Conservation (phyloP, 2,113 vertebrate genomes). For the Cariama cristata region DNA sequence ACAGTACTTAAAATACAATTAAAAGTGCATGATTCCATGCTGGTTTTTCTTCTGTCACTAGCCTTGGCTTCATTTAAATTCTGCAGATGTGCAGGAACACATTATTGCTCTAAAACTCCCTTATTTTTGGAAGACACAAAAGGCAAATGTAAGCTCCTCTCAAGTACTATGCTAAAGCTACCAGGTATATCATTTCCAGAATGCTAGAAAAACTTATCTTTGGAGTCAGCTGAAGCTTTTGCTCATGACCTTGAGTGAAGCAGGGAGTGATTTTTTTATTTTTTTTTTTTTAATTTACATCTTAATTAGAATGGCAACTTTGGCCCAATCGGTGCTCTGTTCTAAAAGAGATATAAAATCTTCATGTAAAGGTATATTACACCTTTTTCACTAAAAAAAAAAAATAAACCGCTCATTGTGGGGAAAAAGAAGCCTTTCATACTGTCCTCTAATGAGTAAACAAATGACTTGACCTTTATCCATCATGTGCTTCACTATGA, state of each 20-base stretch:
- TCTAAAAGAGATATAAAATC: background rate
- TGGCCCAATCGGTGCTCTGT: background rate
- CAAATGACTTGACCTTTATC: background rate
- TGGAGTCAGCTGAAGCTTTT: background rate
- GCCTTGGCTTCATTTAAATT: constrained; percentile 25
- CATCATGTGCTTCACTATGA: background rate
- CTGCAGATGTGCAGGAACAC: background rate
- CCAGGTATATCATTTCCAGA: background rate
- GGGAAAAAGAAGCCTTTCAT: background rate
- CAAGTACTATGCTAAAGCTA: background rate
- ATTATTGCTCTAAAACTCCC: background rate
- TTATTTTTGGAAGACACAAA: constrained; percentile 39
- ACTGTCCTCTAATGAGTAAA: background rate
- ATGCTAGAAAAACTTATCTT: background rate
- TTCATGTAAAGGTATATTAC: background rate
- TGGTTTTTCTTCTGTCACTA: background rate
- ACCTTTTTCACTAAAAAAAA: background rate
- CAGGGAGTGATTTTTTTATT: background rate
- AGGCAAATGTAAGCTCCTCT: background rate
- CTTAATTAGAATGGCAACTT: background rate
- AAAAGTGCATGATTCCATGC: background rate
- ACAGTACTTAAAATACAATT: constrained; percentile 45
- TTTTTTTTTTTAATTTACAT: background rate
- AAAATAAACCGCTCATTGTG: background rate
- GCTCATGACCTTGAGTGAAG: background rate